Evolutionary conservation across 1,140 invertebrate species (phyloP), one percentile per base, ranked within the genome.

Genomic region (Heliconius eleuchia): DNA sequence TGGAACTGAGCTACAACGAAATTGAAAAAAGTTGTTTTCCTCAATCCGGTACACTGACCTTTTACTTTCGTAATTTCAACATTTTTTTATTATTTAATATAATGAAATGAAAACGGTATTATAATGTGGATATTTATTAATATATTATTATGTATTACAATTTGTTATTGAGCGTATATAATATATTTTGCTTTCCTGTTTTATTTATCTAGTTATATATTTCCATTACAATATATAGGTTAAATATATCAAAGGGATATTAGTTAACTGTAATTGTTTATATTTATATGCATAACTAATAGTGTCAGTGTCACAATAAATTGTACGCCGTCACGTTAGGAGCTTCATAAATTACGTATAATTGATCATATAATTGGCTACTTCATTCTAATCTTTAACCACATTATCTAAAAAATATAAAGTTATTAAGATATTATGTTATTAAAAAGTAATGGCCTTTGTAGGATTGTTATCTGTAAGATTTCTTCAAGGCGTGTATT

Each of bases 41-140:
- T 72, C 76, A 77, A 77, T 77, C 76, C 76, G 70, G 76, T 77
- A 72, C 76, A 77, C 42, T 52, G 76, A 77, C 76, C 66, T 77
- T 71, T 71, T 72, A 72, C 76, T 77, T 77, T 77, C 76, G 66
- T 71, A 71, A 77, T 30, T 71, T 39, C 30, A 3, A 37, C 71
- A 71, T 71, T 37, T 37, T 39, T 71, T 71, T 2, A 39, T 71
- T 39, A 71, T 39, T 71, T 37, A 37, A 37, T 30, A 34, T 37
- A 71, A 39, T 27, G 3, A 37, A 8, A 37, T 19, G 19, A 39
- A 37, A 19, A 37, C 19, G 18, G 18, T 71, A 27, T 71, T 37
- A 23, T 39, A 37, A 71, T 71, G 9, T 71, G 2, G 18, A 30
- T 66, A 66, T 66, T 27, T 66, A 66, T 66, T 11, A 0, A 13